These are phyloP conservation scores for Atta texana DNA, from an alignment of 1,140 invertebrate species.

Conservation along the genomic window DNA sequence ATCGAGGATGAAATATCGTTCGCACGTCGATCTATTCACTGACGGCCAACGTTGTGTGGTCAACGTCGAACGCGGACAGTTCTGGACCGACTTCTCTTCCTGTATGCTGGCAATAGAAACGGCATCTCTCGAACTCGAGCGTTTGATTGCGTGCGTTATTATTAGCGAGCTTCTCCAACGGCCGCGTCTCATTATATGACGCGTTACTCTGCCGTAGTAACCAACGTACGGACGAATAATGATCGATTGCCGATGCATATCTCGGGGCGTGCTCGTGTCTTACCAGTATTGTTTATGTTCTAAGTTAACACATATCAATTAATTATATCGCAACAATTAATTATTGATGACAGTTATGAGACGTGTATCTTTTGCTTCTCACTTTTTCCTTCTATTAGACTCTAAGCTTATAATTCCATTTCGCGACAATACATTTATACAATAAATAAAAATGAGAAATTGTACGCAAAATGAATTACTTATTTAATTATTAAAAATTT, in stretches of 20 bases:
- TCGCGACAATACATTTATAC: neutral
- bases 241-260: constrained; percentile 76
- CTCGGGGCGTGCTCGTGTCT: constrained; percentile 64
- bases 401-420: neutral
- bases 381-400: neutral
- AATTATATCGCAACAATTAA: constrained; percentile 52
- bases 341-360: constrained; percentile 38
- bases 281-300: constrained; percentile 73
- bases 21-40: constrained; percentile 50
- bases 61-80: constrained; percentile 51
- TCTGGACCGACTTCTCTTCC: constrained; percentile 59
- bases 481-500: neutral
- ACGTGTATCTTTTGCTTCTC: constrained; percentile 14
- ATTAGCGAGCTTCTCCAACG: constrained; percentile 75
- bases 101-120: constrained; percentile 55
- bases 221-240: constrained; percentile 63
- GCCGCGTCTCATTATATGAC: constrained; percentile 77
- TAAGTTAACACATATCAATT: constrained; percentile 40
- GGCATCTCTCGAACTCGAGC: constrained; percentile 62
- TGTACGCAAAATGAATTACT: neutral
- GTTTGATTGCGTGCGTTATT: constrained; percentile 79
- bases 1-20: constrained; percentile 55
- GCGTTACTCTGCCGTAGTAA: constrained; percentile 68
- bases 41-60: constrained; percentile 49
- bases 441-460: neutral